phyloP scores from a whole-genome alignment of 2,888 invertebrate genomes.

The Colletes collaris region DNA sequence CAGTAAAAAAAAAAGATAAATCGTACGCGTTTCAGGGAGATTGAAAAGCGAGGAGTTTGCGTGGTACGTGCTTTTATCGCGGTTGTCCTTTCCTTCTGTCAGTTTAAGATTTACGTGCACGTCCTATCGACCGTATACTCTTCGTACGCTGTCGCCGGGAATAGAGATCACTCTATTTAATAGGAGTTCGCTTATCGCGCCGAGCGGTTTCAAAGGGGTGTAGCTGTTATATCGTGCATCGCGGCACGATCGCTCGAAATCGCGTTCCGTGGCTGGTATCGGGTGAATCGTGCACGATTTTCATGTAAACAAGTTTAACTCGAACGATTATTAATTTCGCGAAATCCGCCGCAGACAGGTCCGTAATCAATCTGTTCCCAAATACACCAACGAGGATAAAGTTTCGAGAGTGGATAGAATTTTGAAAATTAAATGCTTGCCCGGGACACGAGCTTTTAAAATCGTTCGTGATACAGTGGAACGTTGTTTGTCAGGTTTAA shows the following conservation, averaged over 20 bases:
- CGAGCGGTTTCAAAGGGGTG: constrained; percentile 30
- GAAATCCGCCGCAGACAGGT: background rate
- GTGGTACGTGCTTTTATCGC: background rate
- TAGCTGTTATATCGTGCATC: constrained; percentile 1
- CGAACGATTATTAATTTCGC: background rate
- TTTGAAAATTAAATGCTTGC: no score
- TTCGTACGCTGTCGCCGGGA: background rate
- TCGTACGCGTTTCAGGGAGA: no score
- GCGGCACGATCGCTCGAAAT: constrained; percentile 17
- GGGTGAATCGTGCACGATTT: constrained; percentile 3
- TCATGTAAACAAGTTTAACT: constrained; percentile 21
- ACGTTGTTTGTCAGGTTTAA: no score
- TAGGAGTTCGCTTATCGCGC: constrained; percentile 19
- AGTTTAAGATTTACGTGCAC: background rate
- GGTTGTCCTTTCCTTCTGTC: background rate
- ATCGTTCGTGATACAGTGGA: no score
- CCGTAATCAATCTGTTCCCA: no score
- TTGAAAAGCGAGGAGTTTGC: no score
- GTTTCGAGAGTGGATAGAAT: no score
- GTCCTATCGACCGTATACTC: constrained; percentile 15
- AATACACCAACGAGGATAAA: no score
- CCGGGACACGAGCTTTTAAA: no score
- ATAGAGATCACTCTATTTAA: constrained; percentile 25
- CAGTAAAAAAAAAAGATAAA: no score
- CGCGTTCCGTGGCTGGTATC: background rate